Evolutionary conservation across 2,113 vertebrate species (phyloP), one percentile per base, ranked within the genome.

Genomic region (Lepus europaeus): DNA sequence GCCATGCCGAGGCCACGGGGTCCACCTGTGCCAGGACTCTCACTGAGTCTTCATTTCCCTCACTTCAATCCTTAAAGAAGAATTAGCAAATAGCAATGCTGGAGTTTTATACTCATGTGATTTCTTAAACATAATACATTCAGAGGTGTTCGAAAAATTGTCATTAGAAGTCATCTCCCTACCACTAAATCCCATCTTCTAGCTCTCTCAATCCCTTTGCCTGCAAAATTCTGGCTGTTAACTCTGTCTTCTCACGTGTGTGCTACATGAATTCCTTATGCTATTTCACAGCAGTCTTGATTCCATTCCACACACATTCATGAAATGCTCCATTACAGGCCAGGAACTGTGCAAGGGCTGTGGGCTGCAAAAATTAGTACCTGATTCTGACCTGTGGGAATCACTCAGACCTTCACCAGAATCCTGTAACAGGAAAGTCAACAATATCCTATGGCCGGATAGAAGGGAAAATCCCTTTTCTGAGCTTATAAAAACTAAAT

Each of bases 401-500:
- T 0, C 2, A 6, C 9, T 10, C 19, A 12, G 9, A 2, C 3
- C 61, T 27, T n/a, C 39, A 56, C 27, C 31, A 39, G 51, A 36
- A 79, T 49, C 39, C 39, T 20, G 22, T 14, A 70, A 31, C 0
- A 19, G 9, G 27, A 22, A 49, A 27, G 5, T 25, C 31, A 2
- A 17, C 6, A 3, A 25, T 14, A 5, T n/a, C 59, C 59, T 23
- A n/a, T 0, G 1, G 3, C 5, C 33, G 2, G 20, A 2, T 6
- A 9, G 22, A 63, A 6, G 6, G 33, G 53, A 9, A 68, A 85
- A 13, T 3, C 11, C 14, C 53, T 23, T 49, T 80, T 74, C 56
- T 29, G 64, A 56, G 5, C n/a, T 61, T 11, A 29, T 25, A 2
- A 72, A 80, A 59, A 29, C 23, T 1, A 4, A 79, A 70, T 17